Conservation (phyloP, 2,888 invertebrate genomes). For the Boloria euphrosyne region DNA sequence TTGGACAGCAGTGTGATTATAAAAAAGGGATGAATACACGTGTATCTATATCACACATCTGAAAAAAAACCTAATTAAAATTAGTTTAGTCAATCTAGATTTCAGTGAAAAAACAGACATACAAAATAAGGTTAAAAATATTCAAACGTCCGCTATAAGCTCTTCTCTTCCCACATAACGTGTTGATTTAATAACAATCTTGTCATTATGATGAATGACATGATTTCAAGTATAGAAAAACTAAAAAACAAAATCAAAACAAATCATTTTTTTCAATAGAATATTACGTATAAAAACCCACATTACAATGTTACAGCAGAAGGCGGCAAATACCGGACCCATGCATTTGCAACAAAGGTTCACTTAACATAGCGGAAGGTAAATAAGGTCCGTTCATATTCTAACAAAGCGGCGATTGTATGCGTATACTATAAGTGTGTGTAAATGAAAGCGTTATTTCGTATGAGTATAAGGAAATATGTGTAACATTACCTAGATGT, state of each 20-base stretch:
- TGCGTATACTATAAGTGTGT: slow-evolving; percentile 14
- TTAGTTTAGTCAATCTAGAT: too few relatives aligned
- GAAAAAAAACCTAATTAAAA: too few relatives aligned
- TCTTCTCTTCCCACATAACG: neutral
- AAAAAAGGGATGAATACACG: too few relatives aligned
- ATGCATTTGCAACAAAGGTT: slow-evolving; percentile 25
- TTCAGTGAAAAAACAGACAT: too few relatives aligned
- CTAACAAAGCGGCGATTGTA: slow-evolving; percentile 36
- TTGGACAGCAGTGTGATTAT: too few relatives aligned
- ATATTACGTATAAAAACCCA: neutral
- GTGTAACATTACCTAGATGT: neutral
- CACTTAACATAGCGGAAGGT: slow-evolving; percentile 35
- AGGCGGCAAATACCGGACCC: slow-evolving; percentile 20
- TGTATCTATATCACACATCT: too few relatives aligned
- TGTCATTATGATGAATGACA: neutral
- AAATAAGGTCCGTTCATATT: slow-evolving; percentile 37
- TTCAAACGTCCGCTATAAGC: neutral
- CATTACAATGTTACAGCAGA: slow-evolving; percentile 3
- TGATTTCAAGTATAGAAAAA: neutral
- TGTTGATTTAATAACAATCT: neutral
- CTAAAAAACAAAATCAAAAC: neutral
- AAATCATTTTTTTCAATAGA: slow-evolving; percentile 1
- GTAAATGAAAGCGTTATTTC: slow-evolving; percentile 15
- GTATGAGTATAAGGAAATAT: neutral
- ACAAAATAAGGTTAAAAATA: too few relatives aligned